phyloP scores from a whole-genome alignment of 2,888 invertebrate genomes.

The Listrodromus nycthemerus region DNA sequence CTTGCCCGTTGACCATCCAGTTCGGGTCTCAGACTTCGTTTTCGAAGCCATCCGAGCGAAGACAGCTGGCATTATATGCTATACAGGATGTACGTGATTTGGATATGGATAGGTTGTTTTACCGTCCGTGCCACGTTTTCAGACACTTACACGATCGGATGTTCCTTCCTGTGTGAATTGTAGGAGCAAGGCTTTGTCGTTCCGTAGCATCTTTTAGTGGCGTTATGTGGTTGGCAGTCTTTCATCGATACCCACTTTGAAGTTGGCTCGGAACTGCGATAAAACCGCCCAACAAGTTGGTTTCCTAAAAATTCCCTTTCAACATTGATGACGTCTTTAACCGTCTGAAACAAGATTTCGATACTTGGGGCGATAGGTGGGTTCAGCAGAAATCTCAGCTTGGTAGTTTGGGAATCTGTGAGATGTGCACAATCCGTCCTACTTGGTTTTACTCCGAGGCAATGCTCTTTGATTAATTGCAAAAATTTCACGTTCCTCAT shows the following conservation, averaged over 20 bases:
- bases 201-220: neutral
- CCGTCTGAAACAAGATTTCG: too few species aligned
- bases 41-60: constrained; percentile 54
- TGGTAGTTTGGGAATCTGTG: too few species aligned
- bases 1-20: too few species aligned
- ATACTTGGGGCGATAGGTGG: too few species aligned
- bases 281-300: too few species aligned
- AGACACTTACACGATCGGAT: neutral
- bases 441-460: too few species aligned
- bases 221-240: neutral
- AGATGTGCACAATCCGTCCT: too few species aligned
- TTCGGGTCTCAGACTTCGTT: constrained; percentile 48
- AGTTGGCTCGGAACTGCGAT: too few species aligned
- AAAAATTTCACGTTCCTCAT: too few species aligned
- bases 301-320: neutral
- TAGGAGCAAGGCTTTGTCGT: neutral
- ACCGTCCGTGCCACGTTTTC: neutral
- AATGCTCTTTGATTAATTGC: too few species aligned
- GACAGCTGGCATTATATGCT: constrained; percentile 23
- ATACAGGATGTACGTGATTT: constrained; percentile 60
- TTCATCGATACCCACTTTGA: neutral
- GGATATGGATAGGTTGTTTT: constrained; percentile 43
- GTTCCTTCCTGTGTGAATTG: neutral
- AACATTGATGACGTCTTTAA: too few species aligned
- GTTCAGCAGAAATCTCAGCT: too few species aligned